These are phyloP conservation scores for Oncorhynchus nerka DNA, from an alignment of 2,113 vertebrate genomes.

Conservation along the genomic window DNA sequence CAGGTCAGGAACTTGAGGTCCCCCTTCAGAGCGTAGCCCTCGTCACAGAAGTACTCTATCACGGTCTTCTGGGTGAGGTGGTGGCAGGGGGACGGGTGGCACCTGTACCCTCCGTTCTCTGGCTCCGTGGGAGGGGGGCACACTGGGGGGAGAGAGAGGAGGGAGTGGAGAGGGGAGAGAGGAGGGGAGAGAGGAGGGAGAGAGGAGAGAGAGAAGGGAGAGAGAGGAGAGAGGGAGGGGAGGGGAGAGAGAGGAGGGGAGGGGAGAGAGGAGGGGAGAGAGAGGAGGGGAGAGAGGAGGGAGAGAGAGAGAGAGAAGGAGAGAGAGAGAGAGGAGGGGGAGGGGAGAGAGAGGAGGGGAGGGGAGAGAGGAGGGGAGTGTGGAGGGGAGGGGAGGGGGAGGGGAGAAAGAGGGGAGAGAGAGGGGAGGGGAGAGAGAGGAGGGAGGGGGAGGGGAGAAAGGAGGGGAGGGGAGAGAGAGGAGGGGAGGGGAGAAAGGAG, in stretches of 20 bases:
- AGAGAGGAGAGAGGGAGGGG: too few relatives aligned
- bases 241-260: background rate
- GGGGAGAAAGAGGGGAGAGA: background rate
- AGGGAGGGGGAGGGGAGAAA: too few relatives aligned
- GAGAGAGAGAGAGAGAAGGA: background rate
- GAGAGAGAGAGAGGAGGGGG: background rate
- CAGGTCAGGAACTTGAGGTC: conserved; percentile 97
- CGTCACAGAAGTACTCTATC: conserved; percentile 94
- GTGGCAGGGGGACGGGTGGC: conserved; percentile 90
- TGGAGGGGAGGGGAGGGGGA: too few relatives aligned
- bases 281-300: too few relatives aligned
- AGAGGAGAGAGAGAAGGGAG: background rate
- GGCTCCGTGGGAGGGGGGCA: conserved; percentile 90
- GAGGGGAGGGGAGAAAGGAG: accelerated
- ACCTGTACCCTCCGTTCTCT: conserved; percentile 94
- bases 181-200: background rate
- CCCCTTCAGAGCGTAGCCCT: conserved; percentile 93
- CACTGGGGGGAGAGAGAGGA: conserved; percentile 64
- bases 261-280: too few relatives aligned
- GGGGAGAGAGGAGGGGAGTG: background rate
- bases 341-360: too few relatives aligned
- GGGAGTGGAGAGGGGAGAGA: background rate
- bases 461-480: background rate
- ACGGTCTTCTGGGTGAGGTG: conserved; percentile 86
- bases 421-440: background rate